Base-by-base conservation (phyloP, 1,140 invertebrate genomes). In the Drosophila pachea region DNA sequence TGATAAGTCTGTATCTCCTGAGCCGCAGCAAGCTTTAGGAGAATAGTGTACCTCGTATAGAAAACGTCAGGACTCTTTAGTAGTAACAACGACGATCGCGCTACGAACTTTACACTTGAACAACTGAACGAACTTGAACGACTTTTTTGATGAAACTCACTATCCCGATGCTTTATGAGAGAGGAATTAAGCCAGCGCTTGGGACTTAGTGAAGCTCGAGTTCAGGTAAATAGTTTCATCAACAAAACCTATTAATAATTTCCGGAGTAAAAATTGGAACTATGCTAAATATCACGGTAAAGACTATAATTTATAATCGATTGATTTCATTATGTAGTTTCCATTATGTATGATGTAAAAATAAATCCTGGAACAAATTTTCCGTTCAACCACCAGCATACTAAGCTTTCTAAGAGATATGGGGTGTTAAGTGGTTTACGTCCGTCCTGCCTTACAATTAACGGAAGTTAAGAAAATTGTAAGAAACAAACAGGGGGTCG, bases 111-210 rank as follows among this genome's bases (percentile, higher is more conserved):
- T 89, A 96, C 95, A 0, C 89, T 96, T 70, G 96, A 97, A 77
- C 97, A 98, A 86, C 90, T 97, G 12, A 96, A 96, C 47, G 96
- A 97, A 87, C 90, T 98, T 74, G 97, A 98, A 90, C 90, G 95
- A 76, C 91, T 97, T 11, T n/a, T 98, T 98, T 90, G 97, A 98
- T 88, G 97, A 98, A 90, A 98, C 97, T 0, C 96, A 97, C 89
- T 97, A 97, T 90, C 96, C 96, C 0, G 96, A 97, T 89, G 96
- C 96, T 43, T 97, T 89, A 97, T 97, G 96, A 91, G 97, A 65
- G 97, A 98, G 89, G 97, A 98, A 86, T 92, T 99, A 5, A 98
- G 96, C 76, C 96, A 98, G 89, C 90, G 97, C 65, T 91, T 99
- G 22, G 96, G 96, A 5, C 91, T 99, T 0, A 97, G 96, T 76